These are phyloP conservation scores for Leptinotarsa juncta DNA, from an alignment of 2,888 invertebrate species.

Conservation along the genomic window DNA sequence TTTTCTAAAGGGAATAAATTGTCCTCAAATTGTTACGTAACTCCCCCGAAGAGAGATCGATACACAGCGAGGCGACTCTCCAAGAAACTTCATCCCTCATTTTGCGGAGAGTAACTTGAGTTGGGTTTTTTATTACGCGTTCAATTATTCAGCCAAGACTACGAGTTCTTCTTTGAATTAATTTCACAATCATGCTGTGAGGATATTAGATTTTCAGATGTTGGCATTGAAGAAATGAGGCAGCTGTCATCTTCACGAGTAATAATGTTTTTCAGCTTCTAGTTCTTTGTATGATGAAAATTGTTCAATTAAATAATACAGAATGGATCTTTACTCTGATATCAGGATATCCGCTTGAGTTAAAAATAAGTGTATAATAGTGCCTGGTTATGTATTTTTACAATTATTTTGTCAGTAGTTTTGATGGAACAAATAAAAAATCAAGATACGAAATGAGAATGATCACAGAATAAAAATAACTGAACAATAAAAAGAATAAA, in stretches of 20 bases:
- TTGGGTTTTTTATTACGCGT: conserved; percentile 4
- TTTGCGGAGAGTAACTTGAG: background rate
- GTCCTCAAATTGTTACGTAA: conserved; percentile 17
- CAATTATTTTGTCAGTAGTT: too few relatives aligned
- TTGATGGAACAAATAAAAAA: too few relatives aligned
- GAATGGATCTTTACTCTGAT: too few relatives aligned
- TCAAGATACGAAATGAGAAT: too few relatives aligned
- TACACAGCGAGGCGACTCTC: conserved; percentile 2
- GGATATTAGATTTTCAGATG: background rate
- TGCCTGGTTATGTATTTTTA: too few relatives aligned
- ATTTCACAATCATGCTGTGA: background rate
- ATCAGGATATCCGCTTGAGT: too few relatives aligned
- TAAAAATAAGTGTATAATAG: too few relatives aligned
- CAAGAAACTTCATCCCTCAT: conserved; percentile 11
- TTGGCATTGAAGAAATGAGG: background rate
- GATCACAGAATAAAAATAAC: too few relatives aligned
- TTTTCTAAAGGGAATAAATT: conserved; percentile 9
- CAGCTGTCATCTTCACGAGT: background rate
- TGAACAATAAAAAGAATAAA: too few relatives aligned
- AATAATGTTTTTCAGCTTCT: too few relatives aligned
- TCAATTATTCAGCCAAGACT: background rate
- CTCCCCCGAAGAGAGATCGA: conserved; percentile 10
- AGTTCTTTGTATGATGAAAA: too few relatives aligned
- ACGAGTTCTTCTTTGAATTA: background rate
- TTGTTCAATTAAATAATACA: too few relatives aligned